Conservation (phyloP, 1,140 invertebrate genomes). For the Harlomillsia oculata region DNA sequence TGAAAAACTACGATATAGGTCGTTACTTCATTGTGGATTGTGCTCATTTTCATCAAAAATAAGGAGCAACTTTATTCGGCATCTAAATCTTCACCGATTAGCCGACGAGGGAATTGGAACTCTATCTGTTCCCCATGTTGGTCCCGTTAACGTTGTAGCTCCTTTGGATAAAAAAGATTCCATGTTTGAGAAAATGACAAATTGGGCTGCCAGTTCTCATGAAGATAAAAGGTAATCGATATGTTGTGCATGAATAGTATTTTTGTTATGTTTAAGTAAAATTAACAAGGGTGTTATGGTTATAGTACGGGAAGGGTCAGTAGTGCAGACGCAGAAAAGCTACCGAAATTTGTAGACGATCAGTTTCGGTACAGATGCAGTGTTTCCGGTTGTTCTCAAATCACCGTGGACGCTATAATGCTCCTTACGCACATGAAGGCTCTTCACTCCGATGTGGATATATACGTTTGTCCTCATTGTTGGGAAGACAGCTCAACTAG, state of each 20-base stretch:
- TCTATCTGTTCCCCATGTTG: slow-evolving; percentile 37
- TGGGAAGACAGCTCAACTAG: slow-evolving; percentile 34
- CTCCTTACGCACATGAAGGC: slow-evolving; percentile 60
- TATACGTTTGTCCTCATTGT: slow-evolving; percentile 62
- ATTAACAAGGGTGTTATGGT: background rate
- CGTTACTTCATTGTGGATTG: slow-evolving; percentile 49
- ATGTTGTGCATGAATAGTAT: background rate
- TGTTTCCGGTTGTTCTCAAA: slow-evolving; percentile 56
- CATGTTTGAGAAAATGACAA: slow-evolving; percentile 76
- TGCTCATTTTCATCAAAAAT: slow-evolving; percentile 64
- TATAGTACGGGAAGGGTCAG: background rate
- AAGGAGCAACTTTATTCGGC: slow-evolving; percentile 59
- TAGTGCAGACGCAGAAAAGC: slow-evolving; percentile 36
- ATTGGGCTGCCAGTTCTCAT: slow-evolving; percentile 62
- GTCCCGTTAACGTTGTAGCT: slow-evolving; percentile 63
- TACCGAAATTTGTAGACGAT: slow-evolving; percentile 55
- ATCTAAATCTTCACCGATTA: slow-evolving; percentile 52
- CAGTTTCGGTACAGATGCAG: slow-evolving; percentile 58
- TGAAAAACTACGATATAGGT: slow-evolving; percentile 11
- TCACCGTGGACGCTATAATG: slow-evolving; percentile 60
- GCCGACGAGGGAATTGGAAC: slow-evolving; percentile 43
- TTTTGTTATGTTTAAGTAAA: background rate
- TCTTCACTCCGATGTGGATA: slow-evolving; percentile 51
- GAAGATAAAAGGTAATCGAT: slow-evolving; percentile 39
- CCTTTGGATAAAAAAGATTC: slow-evolving; percentile 63